Evolutionary conservation across 2,797 vertebrate genomes (phyloP), one percentile per base, ranked within the genome.

Genomic region (Sebastolobus altivelis): DNA sequence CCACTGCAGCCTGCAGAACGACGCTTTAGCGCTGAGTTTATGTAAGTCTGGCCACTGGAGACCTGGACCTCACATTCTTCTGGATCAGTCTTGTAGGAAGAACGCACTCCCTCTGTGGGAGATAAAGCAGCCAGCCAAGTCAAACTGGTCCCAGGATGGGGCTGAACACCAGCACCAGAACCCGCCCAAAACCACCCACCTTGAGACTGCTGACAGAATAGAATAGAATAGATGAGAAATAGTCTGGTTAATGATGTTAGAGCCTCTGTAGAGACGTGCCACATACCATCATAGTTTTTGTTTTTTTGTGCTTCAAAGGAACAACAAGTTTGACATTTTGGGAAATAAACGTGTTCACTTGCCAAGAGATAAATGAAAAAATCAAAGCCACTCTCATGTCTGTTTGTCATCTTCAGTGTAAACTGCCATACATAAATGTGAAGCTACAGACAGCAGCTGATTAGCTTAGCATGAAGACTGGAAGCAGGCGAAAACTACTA

Each of bases 161-260:
- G 88, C 71, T 65, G 67, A 83, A 83, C 75, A 79, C 77, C 55
- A 88, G 69, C 49, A 79, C 77, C 73, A 79, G 68, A 72, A 87
- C 83, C 77, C 79, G 4, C 75, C 78, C 49, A 56, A 84, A 90
- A 73, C 85, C 87, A 88, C 89, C 87, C 80, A 91, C 80, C 54
- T 68, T 55, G 87, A 80, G 72, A 75, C 69, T 71, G 31, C 76
- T 80, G 70, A 66, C 76, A 82, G 68, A 85, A 81, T 8, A 80
- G 40, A 85, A 56, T 0, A 77, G 33, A 78, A 66, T 2, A 75
- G 14, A 74, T 69, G 1, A 49, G 33, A 75, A 52, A 20, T 61
- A 22, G 9, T 49, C 18, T 20, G 18, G 5, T 37, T 27, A 8
- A 46, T 54, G 27, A 75, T 6, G 2, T 22, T 37, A 18, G 5